Percentiles rank a stretch among this genome's conserved stretches.
Conservation (phyloP, 53 echinoderm and acorn worm genomes). For the Apostichopus leukothele region DNA sequence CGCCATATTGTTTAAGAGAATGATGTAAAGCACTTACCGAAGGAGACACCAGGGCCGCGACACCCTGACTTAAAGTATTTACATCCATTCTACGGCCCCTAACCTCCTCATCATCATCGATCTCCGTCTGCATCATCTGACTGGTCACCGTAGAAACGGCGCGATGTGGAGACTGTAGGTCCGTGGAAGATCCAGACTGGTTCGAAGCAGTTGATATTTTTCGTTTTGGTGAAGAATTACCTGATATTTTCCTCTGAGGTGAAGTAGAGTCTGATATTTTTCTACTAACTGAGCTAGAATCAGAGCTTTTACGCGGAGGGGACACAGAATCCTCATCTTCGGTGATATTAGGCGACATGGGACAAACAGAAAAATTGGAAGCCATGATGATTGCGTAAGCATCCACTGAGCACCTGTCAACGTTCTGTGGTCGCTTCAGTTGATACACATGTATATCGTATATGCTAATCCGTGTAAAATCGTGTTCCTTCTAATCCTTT, state of each 20-base stretch:
- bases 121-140: constrained; percentile 31
- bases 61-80: constrained; percentile 79
- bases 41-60: constrained; percentile 86
- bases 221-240: constrained; percentile 35
- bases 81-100: constrained; percentile 68
- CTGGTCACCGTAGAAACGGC: constrained; percentile 45
- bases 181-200: constrained; percentile 40
- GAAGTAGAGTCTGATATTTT: constrained; percentile 48
- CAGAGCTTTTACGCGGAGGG: constrained; percentile 45
- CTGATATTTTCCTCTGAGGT: constrained; percentile 49
- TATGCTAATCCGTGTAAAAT: constrained; percentile 10
- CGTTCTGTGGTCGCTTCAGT: neutral
- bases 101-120: constrained; percentile 50
- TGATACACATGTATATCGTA: constrained; percentile 19
- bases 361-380: constrained; percentile 51
- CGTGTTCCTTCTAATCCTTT: constrained; percentile 33
- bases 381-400: constrained; percentile 51
- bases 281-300: constrained; percentile 35
- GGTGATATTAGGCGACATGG: constrained; percentile 42
- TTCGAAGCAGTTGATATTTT: constrained; percentile 37
- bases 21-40: constrained; percentile 66
- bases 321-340: constrained; percentile 48
- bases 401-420: constrained; percentile 39
- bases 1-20: too few relatives aligned
- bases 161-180: constrained; percentile 37